These are phyloP conservation scores for Riparia riparia DNA, from an alignment of 2,113 vertebrate species.

Conservation along the genomic window DNA sequence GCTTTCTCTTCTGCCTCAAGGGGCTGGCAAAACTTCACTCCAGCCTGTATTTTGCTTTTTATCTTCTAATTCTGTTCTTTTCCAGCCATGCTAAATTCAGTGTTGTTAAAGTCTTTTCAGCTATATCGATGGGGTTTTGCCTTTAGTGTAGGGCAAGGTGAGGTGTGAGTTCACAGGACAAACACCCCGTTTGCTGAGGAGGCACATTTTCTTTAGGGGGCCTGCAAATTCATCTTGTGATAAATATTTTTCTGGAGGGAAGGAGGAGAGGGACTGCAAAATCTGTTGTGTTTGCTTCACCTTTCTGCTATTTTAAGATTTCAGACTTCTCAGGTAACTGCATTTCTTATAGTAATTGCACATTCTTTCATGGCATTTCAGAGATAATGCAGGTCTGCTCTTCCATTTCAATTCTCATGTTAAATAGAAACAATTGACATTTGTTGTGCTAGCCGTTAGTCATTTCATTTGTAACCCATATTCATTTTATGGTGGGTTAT, in stretches of 20 bases:
- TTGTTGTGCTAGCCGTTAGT: neutral
- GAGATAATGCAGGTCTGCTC: neutral
- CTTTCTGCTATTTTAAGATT: neutral
- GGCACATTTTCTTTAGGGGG: neutral
- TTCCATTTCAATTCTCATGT: neutral
- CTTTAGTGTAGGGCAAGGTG: accelerated
- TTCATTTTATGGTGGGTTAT: neutral
- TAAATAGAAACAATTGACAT: neutral
- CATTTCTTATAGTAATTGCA: neutral
- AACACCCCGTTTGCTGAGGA: neutral
- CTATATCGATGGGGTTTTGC: neutral
- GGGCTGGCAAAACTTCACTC: neutral
- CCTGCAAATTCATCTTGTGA: neutral
- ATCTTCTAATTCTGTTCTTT: neutral
- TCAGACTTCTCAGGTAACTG: neutral
- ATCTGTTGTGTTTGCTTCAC: neutral
- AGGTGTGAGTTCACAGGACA: neutral
- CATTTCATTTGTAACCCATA: neutral
- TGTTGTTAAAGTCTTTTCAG: neutral
- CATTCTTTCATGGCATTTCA: neutral
- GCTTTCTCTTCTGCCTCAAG: neutral
- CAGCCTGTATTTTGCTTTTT: neutral
- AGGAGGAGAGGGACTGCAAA: neutral
- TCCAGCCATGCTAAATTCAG: neutral
- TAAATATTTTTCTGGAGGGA: neutral